phyloP scores from a whole-genome alignment of 2,888 invertebrate genomes.

The Nomada goodeniana region DNA sequence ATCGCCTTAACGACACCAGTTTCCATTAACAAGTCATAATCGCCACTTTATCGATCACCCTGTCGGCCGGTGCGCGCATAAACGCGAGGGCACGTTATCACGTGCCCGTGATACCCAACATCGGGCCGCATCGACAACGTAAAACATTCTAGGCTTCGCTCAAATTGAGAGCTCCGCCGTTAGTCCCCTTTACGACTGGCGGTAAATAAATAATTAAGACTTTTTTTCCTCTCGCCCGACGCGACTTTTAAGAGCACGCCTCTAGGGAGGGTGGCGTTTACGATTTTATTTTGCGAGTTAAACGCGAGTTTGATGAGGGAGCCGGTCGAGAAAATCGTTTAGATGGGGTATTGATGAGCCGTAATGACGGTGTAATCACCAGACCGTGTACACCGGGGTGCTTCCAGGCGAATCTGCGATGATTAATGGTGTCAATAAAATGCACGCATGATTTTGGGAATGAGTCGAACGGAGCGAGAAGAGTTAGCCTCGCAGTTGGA shows the following conservation, averaged over 20 bases:
- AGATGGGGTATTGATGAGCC: slow-evolving; percentile 25
- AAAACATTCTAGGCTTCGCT: slow-evolving; percentile 19
- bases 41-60: slow-evolving; percentile 63
- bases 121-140: slow-evolving; percentile 7
- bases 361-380: slow-evolving; percentile 20
- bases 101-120: not conserved
- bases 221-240: slow-evolving; percentile 19
- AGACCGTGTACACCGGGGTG: not conserved
- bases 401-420: not conserved
- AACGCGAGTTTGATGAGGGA: slow-evolving; percentile 19
- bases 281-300: slow-evolving; percentile 32
- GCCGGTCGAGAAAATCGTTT: slow-evolving; percentile 5
- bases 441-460: not conserved
- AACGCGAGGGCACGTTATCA: slow-evolving; percentile 31
- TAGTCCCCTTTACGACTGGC: slow-evolving; percentile 57
- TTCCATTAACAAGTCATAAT: slow-evolving; percentile 71
- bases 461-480: not conserved
- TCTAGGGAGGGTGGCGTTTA: slow-evolving; percentile 20
- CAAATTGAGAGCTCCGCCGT: slow-evolving; percentile 25
- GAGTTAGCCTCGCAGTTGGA: no score
- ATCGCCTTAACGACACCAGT: slow-evolving; percentile 56
- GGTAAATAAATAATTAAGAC: slow-evolving; percentile 69
- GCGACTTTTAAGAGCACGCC: slow-evolving; percentile 41
- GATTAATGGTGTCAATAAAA: slow-evolving; percentile 16
- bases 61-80: slow-evolving; percentile 13